Percentiles rank a stretch among this genome's conserved stretches.
Conservation (phyloP, 2,113 vertebrate genomes). For the Anhinga rufa region DNA sequence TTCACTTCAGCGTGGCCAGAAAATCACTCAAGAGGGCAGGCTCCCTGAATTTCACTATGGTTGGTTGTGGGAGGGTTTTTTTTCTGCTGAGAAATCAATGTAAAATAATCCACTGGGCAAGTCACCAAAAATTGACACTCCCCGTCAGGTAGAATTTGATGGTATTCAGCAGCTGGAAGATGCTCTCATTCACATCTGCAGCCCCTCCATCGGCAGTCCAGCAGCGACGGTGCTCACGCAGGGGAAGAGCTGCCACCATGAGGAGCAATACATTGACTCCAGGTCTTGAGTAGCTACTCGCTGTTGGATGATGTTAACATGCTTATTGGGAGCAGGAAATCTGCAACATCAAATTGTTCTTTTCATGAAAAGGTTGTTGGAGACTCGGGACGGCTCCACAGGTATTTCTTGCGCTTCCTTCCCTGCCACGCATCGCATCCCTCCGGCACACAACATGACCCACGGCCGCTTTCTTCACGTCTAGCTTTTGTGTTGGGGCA, state of each 20-base stretch:
- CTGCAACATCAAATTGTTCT: background rate
- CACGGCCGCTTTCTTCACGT: background rate
- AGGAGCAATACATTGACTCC: background rate
- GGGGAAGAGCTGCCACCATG: background rate
- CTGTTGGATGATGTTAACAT: background rate
- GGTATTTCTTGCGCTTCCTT: background rate
- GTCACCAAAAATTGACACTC: background rate
- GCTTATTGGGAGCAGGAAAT: too few relatives aligned
- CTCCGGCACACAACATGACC: background rate
- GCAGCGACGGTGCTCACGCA: rapidly evolving
- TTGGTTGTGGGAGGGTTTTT: background rate
- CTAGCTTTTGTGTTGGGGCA: background rate
- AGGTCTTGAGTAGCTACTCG: background rate
- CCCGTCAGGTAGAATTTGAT: too few relatives aligned
- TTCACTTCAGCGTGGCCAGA: background rate
- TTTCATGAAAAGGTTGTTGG: background rate
- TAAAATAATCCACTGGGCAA: background rate
- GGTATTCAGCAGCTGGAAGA: background rate
- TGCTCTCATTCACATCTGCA: background rate
- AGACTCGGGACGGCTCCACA: background rate
- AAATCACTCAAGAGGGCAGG: background rate
- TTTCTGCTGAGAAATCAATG: background rate
- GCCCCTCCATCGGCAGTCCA: background rate
- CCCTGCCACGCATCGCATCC: rapidly evolving
- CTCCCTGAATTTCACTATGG: background rate